Evolutionary conservation across 92 coral and sea anemone genomes (phyloP), one percentile per base, ranked within the genome.

Genomic region (Epizoanthus ramosus): DNA sequence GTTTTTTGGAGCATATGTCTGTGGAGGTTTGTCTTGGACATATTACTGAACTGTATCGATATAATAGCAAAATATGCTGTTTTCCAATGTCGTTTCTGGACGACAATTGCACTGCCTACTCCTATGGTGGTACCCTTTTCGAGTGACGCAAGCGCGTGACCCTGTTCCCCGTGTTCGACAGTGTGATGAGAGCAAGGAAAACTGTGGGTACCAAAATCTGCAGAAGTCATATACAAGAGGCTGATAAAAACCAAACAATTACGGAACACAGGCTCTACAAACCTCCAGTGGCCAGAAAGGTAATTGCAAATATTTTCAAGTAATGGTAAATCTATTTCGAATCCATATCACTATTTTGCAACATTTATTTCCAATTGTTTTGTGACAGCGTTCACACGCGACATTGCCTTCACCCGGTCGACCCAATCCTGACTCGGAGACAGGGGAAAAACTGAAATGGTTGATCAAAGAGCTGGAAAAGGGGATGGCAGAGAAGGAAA

Each of bases 131-230:
- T 33, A 18, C 33, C 63, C 59, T 53, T 43, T 58, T 67, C 65
- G 52, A 22, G 37, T 76, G 82, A 52, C 70, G 33, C 10, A 64
- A 59, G 43, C 68, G 22, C 66, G n/a, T n/a, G n/a, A n/a, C n/a
- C n/a, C 39, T 75, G 60, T 57, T 54, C 64, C 47, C 81, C 50
- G 81, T 50, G 37, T 75, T 75, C 56, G 81, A 58, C 53, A 57
- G 61, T 57, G 61, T 57, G 61, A 57, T n/a, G 61, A 57, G 61
- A 4, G 81, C 81, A 25, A 58, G 39, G 15, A 57, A 76, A 76
- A 57, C 47, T 28, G 50, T 57, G 14, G 73, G 74, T 65, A 80
- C 64, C 54, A 45, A 57, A 41, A 64, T 64, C 24, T 79, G 84
- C 59, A 60, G 13, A 18, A 31, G 16, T n/a, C 81, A 75, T 65